Evolutionary conservation across 2,797 vertebrate genomes (phyloP).

Genomic region (Bufotes viridis): DNA sequence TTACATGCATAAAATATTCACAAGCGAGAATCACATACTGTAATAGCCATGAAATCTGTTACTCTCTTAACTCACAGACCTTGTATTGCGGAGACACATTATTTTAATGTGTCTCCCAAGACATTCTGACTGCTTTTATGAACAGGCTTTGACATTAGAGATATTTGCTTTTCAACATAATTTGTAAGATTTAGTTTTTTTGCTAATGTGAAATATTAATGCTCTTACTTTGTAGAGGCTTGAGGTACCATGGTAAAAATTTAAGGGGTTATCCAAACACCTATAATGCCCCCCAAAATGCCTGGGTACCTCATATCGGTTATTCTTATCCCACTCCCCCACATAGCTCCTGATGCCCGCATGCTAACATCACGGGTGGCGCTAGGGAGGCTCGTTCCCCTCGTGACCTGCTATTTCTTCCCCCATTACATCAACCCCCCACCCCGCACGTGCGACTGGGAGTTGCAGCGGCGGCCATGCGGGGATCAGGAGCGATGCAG

Average conservation of each 20-base stretch:
- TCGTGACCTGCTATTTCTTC: too few species aligned
- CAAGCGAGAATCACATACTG: conserved; percentile 65
- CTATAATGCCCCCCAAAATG: too few species aligned
- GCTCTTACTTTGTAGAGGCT: not conserved
- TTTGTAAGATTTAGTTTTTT: not conserved
- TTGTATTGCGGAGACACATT: conserved; percentile 65
- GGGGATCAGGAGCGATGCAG: too few species aligned
- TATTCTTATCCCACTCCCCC: too few species aligned
- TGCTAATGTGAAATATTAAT: not conserved
- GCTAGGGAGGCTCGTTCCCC: too few species aligned
- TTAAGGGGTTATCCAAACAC: too few species aligned
- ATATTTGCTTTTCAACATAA: not conserved
- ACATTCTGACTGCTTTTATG: conserved; percentile 68
- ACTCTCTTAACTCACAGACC: conserved; percentile 67
- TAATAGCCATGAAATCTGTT: conserved; percentile 75
- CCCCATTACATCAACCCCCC: too few species aligned
- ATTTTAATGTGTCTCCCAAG: conserved; percentile 60
- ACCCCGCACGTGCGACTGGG: too few species aligned
- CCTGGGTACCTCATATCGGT: too few species aligned
- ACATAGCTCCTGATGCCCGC: too few species aligned
- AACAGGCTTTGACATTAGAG: not conserved
- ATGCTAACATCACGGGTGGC: too few species aligned
- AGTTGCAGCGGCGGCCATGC: too few species aligned
- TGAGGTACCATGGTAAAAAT: not conserved
- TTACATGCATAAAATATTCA: conserved; percentile 69